Evolutionary conservation across 1,140 invertebrate species (phyloP).

Genomic region (Zaprionus gabonicus): DNA sequence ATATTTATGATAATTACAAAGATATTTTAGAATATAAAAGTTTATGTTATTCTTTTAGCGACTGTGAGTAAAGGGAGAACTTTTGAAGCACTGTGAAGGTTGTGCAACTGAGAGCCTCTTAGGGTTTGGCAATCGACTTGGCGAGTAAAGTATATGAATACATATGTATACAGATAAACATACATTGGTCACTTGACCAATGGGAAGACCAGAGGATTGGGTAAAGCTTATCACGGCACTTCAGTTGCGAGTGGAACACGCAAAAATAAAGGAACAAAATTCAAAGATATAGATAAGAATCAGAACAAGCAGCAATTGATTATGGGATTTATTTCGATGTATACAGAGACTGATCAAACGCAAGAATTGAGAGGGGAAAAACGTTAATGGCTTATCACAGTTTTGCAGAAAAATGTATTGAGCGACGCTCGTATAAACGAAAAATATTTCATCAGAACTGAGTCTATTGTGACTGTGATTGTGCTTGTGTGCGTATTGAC

Average conservation of each 20-base stretch:
- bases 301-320: slow-evolving; percentile 35
- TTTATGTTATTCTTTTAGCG: background rate
- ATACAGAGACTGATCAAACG: background rate
- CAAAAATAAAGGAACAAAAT: slow-evolving; percentile 7
- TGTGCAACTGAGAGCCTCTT: slow-evolving; percentile 24
- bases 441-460: slow-evolving; percentile 30
- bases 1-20: slow-evolving; percentile 49
- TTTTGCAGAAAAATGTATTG: slow-evolving; percentile 24
- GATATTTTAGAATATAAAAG: slow-evolving; percentile 28
- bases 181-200: slow-evolving; percentile 25
- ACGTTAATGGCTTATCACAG: slow-evolving; percentile 2
- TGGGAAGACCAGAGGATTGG: slow-evolving; percentile 37
- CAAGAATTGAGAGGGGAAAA: background rate
- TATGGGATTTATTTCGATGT: slow-evolving; percentile 12
- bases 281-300: slow-evolving; percentile 47
- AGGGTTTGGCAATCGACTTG: slow-evolving; percentile 14
- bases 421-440: background rate
- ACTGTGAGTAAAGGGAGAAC: slow-evolving; percentile 16
- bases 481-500: slow-evolving; percentile 27
- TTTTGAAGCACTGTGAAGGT: background rate
- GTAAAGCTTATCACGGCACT: slow-evolving; percentile 61
- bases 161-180: slow-evolving; percentile 1
- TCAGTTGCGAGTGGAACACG: background rate
- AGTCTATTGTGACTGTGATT: slow-evolving; percentile 1
- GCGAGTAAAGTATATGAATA: slow-evolving; percentile 14